phyloP scores from a whole-genome alignment of 2,888 invertebrate genomes.

The Acrobasis suavella region DNA sequence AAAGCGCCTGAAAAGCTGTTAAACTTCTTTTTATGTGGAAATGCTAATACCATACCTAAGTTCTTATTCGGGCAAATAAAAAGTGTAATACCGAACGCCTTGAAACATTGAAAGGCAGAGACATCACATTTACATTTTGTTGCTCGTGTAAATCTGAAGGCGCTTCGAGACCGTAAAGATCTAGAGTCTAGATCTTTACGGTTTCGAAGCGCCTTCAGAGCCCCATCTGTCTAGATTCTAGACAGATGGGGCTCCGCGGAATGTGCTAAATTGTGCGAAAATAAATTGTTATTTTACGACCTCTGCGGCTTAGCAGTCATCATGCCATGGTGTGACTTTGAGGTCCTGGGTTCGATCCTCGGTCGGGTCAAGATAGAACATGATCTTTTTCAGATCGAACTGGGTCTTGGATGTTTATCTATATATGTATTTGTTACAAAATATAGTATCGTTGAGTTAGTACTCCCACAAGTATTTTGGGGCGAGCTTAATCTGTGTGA shows the following conservation, averaged over 20 bases:
- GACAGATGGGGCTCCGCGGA: neutral
- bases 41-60: conserved; percentile 6
- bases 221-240: too few species aligned
- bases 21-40: neutral
- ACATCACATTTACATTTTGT: conserved; percentile 12
- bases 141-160: conserved; percentile 15
- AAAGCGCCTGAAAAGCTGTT: neutral
- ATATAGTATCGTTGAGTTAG: too few species aligned
- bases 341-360: too few species aligned
- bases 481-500: too few species aligned
- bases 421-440: too few species aligned
- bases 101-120: conserved; percentile 11
- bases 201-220: conserved; percentile 5
- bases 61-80: conserved; percentile 5
- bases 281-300: neutral
- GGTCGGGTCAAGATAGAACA: too few species aligned
- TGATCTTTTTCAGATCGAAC: too few species aligned
- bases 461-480: too few species aligned
- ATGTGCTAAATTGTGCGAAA: neutral
- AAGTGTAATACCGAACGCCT: conserved; percentile 12
- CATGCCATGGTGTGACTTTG: too few species aligned
- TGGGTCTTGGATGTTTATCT: too few species aligned
- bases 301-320: too few species aligned
- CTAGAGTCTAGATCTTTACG: too few species aligned
- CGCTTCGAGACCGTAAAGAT: conserved; percentile 7